phyloP scores from a whole-genome alignment of 2,113 vertebrate genomes.

The Felis catus region DNA sequence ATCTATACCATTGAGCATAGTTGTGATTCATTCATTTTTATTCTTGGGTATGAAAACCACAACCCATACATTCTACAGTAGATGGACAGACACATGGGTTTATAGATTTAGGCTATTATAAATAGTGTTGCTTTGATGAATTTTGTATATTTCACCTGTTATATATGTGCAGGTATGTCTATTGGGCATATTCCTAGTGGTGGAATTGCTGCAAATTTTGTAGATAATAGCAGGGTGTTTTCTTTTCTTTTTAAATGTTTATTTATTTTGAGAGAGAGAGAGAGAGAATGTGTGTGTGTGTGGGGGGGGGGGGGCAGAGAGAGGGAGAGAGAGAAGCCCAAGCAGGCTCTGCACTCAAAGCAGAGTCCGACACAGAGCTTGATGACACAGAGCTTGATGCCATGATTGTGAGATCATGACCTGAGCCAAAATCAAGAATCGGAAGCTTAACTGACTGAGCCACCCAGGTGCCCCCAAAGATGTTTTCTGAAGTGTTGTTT shows the following conservation, averaged over 20 bases:
- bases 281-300: too few species aligned
- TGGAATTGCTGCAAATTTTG: neutral
- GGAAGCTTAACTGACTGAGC: too few species aligned
- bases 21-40: neutral
- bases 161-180: accelerated
- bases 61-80: neutral
- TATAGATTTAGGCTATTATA: neutral
- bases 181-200: neutral
- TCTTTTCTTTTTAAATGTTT: too few species aligned
- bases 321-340: too few species aligned
- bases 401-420: too few species aligned
- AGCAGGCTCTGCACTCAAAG: too few species aligned
- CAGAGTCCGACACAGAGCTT: too few species aligned
- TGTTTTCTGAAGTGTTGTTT: neutral
- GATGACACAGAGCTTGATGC: too few species aligned
- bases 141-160: neutral
- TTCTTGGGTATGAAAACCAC: neutral
- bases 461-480: neutral
- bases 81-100: neutral
- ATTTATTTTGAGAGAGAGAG: too few species aligned
- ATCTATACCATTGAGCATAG: neutral
- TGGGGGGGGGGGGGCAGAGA: too few species aligned
- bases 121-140: neutral
- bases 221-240: neutral
- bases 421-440: too few species aligned